A percentile compares a stretch with the other conserved stretches of the same genome.
These are phyloP conservation scores for Entomobrya multifasciata DNA, from an alignment of 2,888 invertebrate species.

Conservation along the genomic window DNA sequence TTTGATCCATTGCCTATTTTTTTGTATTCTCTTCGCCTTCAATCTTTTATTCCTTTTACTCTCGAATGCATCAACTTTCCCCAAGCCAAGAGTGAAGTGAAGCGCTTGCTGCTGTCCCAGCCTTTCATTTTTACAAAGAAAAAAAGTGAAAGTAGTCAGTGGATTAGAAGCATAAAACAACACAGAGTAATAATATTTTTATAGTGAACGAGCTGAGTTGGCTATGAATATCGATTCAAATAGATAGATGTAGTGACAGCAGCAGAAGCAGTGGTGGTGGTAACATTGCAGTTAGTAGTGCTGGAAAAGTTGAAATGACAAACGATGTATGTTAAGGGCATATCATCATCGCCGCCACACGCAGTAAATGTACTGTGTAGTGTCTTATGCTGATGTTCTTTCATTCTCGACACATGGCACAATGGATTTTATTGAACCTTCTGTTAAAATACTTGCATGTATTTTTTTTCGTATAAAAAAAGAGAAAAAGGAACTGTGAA, in stretches of 20 bases:
- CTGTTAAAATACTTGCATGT: background rate
- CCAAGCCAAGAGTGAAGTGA: background rate
- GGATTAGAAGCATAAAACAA: background rate
- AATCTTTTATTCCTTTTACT: too few species aligned
- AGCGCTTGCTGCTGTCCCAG: background rate
- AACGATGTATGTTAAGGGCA: slow-evolving; percentile 38
- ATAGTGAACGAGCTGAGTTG: too few species aligned
- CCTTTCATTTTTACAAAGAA: background rate
- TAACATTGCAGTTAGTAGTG: too few species aligned
- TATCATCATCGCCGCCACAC: background rate
- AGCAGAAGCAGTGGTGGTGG: too few species aligned
- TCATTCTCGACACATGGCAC: background rate
- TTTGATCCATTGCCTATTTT: slow-evolving; percentile 9
- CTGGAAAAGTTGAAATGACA: background rate
- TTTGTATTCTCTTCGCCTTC: background rate
- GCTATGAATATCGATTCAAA: too few species aligned
- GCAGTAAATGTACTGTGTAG: background rate
- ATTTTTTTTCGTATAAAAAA: too few species aligned
- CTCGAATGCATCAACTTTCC: background rate
- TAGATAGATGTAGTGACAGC: too few species aligned
- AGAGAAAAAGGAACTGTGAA: background rate
- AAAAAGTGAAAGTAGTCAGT: background rate
- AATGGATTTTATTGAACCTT: background rate
- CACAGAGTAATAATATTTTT: background rate
- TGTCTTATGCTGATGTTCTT: background rate